Base-by-base conservation (phyloP, 2,888 invertebrate genomes). In the Sympetrum striolatum region DNA sequence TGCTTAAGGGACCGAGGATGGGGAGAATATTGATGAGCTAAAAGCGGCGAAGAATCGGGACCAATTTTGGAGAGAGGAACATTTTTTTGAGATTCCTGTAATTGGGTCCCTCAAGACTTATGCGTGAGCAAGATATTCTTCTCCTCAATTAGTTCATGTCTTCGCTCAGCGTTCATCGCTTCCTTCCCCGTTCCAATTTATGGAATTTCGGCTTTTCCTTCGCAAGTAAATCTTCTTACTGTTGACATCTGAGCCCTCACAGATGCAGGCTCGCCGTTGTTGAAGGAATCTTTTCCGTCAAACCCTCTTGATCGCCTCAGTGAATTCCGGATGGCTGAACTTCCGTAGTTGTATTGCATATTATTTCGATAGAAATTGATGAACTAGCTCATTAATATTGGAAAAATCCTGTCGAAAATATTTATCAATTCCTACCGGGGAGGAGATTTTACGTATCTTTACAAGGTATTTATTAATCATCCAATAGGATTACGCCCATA, bases 81-180 rank as follows among this genome's bases (percentile, higher is more conserved):
- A 37, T 86, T n/a, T 64, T 64, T 86, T 73, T 22, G 35, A 35
- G 86, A 86, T 82, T 37, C 58, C 60, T 79, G 93, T 94, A 94
- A 94, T 94, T 94, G 94, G 93, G 92, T 93, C 93, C 94, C 79
- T 0, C 53, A 93, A 92, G 93, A 92, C 91, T 86, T 44, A n/a
- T 18, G 37, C 60, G 37, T 60, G 37, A 60, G 86, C 86, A 22
- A 48, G 60, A 90, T 22, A 90, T 90, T 64, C 37, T 90, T 60
- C 60, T 80, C 37, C 80, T 58, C 53, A 90, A 86, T 39, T 91
- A 91, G 81, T 73, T 90, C 37, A 92, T 91, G 91, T 80, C 81
- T 79, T 81, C 64, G 22, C 60, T 37, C 8, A 81, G 80, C 79
- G 73, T 92, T 91, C 92, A 92, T 91, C 91, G 91, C 91, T 92